Percentiles rank a stretch among this genome's conserved stretches.
Evolutionary conservation across 2,113 vertebrate genomes (phyloP).

Genomic region (Columbina picui): DNA sequence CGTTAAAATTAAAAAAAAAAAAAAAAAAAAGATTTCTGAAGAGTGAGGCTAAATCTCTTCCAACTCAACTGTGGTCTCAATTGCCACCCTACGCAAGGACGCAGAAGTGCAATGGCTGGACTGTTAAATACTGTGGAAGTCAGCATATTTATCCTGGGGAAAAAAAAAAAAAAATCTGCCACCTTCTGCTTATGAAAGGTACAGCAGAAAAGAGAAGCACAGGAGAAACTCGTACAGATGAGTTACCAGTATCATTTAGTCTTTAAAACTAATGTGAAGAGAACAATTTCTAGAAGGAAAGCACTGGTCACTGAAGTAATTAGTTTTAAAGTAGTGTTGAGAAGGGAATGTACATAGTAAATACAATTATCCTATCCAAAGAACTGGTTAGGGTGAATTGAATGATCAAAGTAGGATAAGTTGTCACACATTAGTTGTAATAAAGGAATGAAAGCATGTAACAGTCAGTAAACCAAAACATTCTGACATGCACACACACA

Average conservation of each 20-base stretch:
- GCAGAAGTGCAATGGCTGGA: neutral
- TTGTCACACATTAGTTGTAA: neutral
- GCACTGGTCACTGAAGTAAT: neutral
- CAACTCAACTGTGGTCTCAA: neutral
- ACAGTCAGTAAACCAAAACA: neutral
- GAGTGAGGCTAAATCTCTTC: neutral
- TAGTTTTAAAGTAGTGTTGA: neutral
- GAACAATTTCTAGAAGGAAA: neutral
- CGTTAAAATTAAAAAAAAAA: neutral
- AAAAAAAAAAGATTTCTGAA: neutral
- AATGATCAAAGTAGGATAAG: neutral
- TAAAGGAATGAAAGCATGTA: neutral
- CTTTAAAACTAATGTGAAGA: neutral
- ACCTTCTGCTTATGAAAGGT: conserved; percentile 16
- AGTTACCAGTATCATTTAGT: neutral
- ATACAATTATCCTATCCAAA: neutral
- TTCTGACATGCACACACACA: neutral
- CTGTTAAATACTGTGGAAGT: neutral
- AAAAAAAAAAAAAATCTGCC: neutral
- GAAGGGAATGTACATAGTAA: neutral
- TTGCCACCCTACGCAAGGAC: neutral
- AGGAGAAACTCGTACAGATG: accelerated
- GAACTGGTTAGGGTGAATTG: neutral
- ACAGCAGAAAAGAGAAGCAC: neutral
- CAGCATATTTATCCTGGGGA: neutral